Percentiles rank a stretch among this genome's conserved stretches.
Conservation (phyloP, 2,113 vertebrate genomes). For the Sus scrofa region DNA sequence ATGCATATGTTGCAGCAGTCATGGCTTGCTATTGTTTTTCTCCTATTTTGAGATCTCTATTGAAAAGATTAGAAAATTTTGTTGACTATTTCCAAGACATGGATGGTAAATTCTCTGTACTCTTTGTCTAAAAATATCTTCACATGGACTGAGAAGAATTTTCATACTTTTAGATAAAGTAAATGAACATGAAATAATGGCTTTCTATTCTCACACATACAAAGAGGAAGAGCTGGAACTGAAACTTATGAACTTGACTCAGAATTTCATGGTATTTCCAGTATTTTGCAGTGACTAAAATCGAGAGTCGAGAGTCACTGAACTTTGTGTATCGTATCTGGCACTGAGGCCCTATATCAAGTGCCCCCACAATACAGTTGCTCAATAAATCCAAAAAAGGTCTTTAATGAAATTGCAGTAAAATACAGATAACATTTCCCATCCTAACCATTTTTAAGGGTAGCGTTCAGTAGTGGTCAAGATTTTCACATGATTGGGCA, state of each 20-base stretch:
- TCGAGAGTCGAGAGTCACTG: not conserved
- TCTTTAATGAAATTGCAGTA: not conserved
- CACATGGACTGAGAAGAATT: not conserved
- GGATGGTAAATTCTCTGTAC: not conserved
- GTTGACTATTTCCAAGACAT: not conserved
- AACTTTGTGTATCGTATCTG: not conserved
- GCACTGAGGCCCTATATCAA: not conserved
- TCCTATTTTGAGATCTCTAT: conserved; percentile 36
- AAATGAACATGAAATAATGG: conserved; percentile 26
- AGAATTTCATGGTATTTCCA: conserved; percentile 59
- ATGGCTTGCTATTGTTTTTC: not conserved
- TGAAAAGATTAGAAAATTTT: conserved; percentile 21
- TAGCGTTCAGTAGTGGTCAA: not conserved
- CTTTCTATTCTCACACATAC: not conserved
- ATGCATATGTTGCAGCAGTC: not conserved
- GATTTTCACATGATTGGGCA: conserved; percentile 6
- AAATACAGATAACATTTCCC: not conserved
- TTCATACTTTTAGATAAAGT: conserved; percentile 38
- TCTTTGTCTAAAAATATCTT: conserved; percentile 43
- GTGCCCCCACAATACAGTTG: not conserved
- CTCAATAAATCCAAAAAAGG: not conserved
- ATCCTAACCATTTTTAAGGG: not conserved
- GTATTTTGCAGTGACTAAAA: conserved; percentile 46
- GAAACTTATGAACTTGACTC: conserved; percentile 39
- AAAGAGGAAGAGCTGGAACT: conserved; percentile 51